phyloP scores from a whole-genome alignment of 1,140 invertebrate genomes.

The Brachionus angularis region DNA sequence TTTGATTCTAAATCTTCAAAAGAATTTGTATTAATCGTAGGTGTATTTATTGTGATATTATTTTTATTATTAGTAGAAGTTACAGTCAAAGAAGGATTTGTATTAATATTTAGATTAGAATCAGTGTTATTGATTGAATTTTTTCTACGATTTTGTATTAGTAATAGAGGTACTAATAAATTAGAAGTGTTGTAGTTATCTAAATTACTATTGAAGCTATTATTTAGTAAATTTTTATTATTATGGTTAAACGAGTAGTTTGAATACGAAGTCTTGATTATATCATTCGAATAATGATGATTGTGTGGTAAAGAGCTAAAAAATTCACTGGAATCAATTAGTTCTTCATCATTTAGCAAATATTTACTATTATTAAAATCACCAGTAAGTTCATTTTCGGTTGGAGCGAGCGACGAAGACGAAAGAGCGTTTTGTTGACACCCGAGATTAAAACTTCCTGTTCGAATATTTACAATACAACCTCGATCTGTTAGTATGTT shows the following conservation, averaged over 20 bases:
- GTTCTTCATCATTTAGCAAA: slow-evolving; percentile 13
- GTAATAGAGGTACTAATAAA: neutral
- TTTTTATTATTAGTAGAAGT: no score
- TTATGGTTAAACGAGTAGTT: slow-evolving; percentile 29
- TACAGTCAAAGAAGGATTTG: no score
- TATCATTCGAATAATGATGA: neutral
- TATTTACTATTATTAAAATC: neutral
- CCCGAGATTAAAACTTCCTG: slow-evolving; percentile 11
- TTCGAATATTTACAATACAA: slow-evolving; percentile 12
- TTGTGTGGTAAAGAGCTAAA: slow-evolving; percentile 15
- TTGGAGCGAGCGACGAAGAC: neutral
- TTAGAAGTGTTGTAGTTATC: slow-evolving; percentile 2
- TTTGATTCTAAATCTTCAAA: no score
- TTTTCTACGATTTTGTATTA: no score
- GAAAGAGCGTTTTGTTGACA: slow-evolving; percentile 8
- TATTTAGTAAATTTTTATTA: no score
- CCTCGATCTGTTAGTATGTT: slow-evolving; percentile 25
- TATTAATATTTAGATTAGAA: no score
- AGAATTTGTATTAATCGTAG: no score
- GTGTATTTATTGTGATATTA: no score
- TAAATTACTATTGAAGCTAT: neutral
- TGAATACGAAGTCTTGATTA: neutral
- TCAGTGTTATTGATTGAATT: no score
- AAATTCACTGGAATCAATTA: slow-evolving; percentile 22
- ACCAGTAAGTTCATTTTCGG: no score